Conservation (phyloP, 2,888 invertebrate genomes). For the Euspilapteryx auroguttella region DNA sequence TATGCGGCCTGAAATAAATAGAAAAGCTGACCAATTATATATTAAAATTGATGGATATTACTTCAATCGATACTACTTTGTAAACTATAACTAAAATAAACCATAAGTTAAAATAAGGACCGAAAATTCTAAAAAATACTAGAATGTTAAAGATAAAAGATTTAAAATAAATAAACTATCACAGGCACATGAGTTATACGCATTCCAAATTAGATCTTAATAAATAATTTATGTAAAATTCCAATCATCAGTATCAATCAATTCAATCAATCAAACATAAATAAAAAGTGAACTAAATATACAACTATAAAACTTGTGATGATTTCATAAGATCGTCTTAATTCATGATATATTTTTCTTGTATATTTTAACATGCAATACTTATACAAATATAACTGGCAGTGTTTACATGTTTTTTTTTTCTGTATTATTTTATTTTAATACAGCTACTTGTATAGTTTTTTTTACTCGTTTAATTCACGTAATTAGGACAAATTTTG, state of each 20-base stretch:
- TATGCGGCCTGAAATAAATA: too few species aligned
- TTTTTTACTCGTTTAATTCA: too few species aligned
- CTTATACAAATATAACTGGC: background rate
- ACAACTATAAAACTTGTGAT: slow-evolving; percentile 17
- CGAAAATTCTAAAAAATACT: slow-evolving; percentile 1
- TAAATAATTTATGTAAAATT: too few species aligned
- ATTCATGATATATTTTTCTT: background rate
- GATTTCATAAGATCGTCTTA: slow-evolving; percentile 29
- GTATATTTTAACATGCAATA: background rate
- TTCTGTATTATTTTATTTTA: background rate
- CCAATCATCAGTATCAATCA: too few species aligned
- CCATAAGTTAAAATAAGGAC: background rate
- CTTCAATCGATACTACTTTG: too few species aligned
- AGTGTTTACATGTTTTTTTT: background rate
- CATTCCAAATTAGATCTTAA: slow-evolving; percentile 33
- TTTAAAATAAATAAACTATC: slow-evolving; percentile 49
- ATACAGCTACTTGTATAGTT: too few species aligned
- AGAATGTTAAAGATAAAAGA: slow-evolving; percentile 15
- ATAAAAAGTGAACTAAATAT: slow-evolving; percentile 14
- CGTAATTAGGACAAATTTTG: too few species aligned
- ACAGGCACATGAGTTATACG: slow-evolving; percentile 51
- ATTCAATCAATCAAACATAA: slow-evolving; percentile 24
- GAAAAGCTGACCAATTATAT: too few species aligned
- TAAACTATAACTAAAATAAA: too few species aligned
- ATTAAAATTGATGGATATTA: too few species aligned